Evolutionary conservation across 2,888 invertebrate genomes (phyloP), one percentile per base, ranked within the genome.

Genomic region (Drosophila emarginata): DNA sequence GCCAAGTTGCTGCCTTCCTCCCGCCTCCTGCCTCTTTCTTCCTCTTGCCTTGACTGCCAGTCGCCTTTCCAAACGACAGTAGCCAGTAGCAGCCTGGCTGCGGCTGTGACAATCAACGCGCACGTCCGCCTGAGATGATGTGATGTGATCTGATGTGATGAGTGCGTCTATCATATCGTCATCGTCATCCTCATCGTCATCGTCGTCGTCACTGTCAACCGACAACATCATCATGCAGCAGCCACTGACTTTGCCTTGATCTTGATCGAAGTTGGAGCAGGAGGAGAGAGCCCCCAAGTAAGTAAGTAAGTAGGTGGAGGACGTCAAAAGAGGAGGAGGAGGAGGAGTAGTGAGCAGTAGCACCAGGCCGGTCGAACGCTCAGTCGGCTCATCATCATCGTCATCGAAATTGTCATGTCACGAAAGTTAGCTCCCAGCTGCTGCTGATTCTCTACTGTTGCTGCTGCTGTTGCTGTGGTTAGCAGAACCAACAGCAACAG

Each of bases 391-490:
- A 80, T 86, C 81, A 83, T 86, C 84, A 67, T 82, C 82, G 76
- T 84, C 83, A 78, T 81, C 79, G 78, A 80, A 87, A 86, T 88
- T 87, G 83, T 87, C 87, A 87, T 84, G 87, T 88, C 83, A 83
- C 83, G 85, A 84, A 80, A 88, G 82, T 79, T 81, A 78, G 83
- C 88, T 88, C 77, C 78, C 80, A 82, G 87, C 78, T 74, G 77
- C 76, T 77, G 71, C 53, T 39, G 26, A 57, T 54, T 36, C 12
- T 60, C 32, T 11, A 9, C 7, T 26, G 60, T 59, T 58, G 45
- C 32, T 53, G 61, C 45, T 62, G 36, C 52, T 53, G 54, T 52
- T 58, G 58, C 59, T 62, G 63, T 18, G 56, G 63, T 61, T 67
- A 80, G 61, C 63, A 58, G 54, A 56, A 21, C n/a, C n/a, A n/a